Evolutionary conservation across 2,888 invertebrate genomes (phyloP), one percentile per base, ranked within the genome.

Genomic region (Mayetiola destructor): DNA sequence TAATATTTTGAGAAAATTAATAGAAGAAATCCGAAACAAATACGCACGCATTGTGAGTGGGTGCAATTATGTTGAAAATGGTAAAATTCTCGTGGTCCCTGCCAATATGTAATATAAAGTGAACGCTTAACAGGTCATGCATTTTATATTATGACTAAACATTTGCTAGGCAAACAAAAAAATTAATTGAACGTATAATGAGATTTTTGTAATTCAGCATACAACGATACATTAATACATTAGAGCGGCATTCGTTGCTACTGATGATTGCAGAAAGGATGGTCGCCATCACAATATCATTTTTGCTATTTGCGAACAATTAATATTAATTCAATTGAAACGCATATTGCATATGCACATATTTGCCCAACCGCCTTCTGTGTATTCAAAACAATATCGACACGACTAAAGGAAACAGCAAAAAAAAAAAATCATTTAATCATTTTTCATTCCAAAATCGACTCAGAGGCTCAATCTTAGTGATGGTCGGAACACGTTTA

Each of bases 151-250:
- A n/a, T n/a, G n/a, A n/a, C n/a, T n/a, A n/a, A n/a, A n/a, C n/a
- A n/a, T n/a, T n/a, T 48, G 48, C 16, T 48, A 27, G 16, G 27
- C 27, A 48, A 48, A 48, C 27, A 48, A 27, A 48, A 48, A 48
- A 48, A 48, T 48, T 48, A 48, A 48, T 48, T 48, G 48, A 48
- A 48, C 48, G 48, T 48, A 48, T 48, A 48, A 48, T 48, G 48
- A 48, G 29, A 27, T 48, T 48, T 48, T 48, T 48, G 48, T 48
- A 48, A 27, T 48, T n/a, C 27, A n/a, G 14, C 23, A 42, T 42
- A 23, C 23, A 23, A n/a, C 23, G 42, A 40, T 20, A 40, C 20
- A 14, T 40, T 40, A 20, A 36, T n/a, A 12, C n/a, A 36, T 12
- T n/a, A 36, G n/a, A 12, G 16, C 36, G 10, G 20, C 18, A 20